Base-by-base conservation (phyloP, 2,888 invertebrate species). In the Leptinotarsa tumamoca region DNA sequence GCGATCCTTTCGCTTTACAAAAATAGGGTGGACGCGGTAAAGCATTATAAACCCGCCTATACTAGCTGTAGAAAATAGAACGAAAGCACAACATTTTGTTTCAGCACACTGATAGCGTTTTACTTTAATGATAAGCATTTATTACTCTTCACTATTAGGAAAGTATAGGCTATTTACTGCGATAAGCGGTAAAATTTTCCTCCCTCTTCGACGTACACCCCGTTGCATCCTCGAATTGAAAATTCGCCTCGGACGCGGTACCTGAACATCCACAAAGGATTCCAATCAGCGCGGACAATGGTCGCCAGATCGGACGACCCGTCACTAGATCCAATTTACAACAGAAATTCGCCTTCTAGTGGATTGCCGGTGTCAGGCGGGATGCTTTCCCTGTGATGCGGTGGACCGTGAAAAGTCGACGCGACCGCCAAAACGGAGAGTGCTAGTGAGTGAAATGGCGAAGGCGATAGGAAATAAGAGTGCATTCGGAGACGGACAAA, bases 241-340 rank as follows among this genome's bases (percentile, higher is more conserved):
- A 63, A 63, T 33, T 49, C 70, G 23, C 43, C 69, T 54, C 63
- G 72, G 52, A 63, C 14, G 54, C 58, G 43, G 43, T 72, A 73
- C 77, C 77, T 77, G 77, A 75, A 50, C 74, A 77, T 72, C 68
- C 75, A 69, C 72, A 76, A 77, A 76, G 75, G 75, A 76, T 76
- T 80, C 77, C 78, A 76, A 77, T 80, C 76, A 75, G 74, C 50
- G 75, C 71, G 77, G 77, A 80, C 77, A 63, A 63, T 63, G 63
- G 63, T 43, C 63, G 63, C 7, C n/a, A 10, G 63, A 43, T 33
- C 17, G 63, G 63, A 63, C 63, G n/a, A n/a, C 72, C 68, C 52
- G 51, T 72, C 73, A 75, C 73, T 77, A 79, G 79, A 78, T 81
- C 68, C 76, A 74, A 77, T 79, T 80, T 79, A 79, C 76, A 78